These are phyloP conservation scores for Teleogryllus occipitalis DNA, from an alignment of 1,140 invertebrate species.

Conservation along the genomic window DNA sequence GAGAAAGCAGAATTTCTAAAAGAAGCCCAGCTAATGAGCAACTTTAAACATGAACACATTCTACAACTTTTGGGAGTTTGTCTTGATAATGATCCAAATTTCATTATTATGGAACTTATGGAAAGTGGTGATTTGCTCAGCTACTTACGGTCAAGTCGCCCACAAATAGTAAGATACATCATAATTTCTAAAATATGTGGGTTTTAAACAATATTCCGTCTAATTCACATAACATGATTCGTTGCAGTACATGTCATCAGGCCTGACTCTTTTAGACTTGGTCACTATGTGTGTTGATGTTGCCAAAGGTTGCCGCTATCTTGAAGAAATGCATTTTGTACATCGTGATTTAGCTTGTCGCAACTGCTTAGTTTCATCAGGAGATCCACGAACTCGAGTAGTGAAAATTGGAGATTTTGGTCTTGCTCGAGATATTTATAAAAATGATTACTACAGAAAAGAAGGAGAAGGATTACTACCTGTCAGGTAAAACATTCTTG, in stretches of 20 bases:
- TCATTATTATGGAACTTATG: slow-evolving; percentile 95
- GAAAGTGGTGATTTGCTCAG: slow-evolving; percentile 89
- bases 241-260: slow-evolving; percentile 41
- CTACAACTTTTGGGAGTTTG: slow-evolving; percentile 87
- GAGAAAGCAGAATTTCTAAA: slow-evolving; percentile 93
- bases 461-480: slow-evolving; percentile 52
- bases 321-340: slow-evolving; percentile 92
- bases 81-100: slow-evolving; percentile 84
- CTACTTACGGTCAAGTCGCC: slow-evolving; percentile 71
- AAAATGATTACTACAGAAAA: slow-evolving; percentile 94
- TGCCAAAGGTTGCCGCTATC: slow-evolving; percentile 81
- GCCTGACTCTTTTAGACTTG: slow-evolving; percentile 70
- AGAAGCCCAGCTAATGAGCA: slow-evolving; percentile 94
- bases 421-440: slow-evolving; percentile 87
- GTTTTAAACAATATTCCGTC: not conserved
- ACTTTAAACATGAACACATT: slow-evolving; percentile 95
- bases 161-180: slow-evolving; percentile 46
- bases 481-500: slow-evolving; percentile 38
- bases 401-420: slow-evolving; percentile 98
- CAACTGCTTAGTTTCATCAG: slow-evolving; percentile 81
- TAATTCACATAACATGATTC: not conserved
- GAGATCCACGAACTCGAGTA: slow-evolving; percentile 56
- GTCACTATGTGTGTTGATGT: slow-evolving; percentile 91
- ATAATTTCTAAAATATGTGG: not conserved
- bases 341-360: slow-evolving; percentile 91